A percentile compares a stretch with the other conserved stretches of the same genome.
phyloP scores from a whole-genome alignment of 2,888 invertebrate species.

The Scaptomyza polygonia region DNA sequence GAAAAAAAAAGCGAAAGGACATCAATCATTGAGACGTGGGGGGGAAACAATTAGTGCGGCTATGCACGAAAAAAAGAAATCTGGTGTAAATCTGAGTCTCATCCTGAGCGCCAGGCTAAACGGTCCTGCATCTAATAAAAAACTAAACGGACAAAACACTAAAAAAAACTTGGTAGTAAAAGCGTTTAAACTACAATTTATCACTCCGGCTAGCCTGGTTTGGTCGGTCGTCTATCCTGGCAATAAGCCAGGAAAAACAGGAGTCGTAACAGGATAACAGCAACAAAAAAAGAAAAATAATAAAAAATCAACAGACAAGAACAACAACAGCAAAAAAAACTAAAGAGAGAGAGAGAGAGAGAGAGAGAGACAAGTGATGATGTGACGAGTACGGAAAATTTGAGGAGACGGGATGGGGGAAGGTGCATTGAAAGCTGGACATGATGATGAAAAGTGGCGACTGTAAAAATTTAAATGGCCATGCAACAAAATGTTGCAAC shows the following conservation, averaged over 20 bases:
- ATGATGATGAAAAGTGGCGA: constrained; percentile 8
- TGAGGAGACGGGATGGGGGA: neutral
- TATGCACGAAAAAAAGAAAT: constrained; percentile 38
- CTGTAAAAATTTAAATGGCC: constrained; percentile 73
- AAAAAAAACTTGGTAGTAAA: constrained; percentile 62
- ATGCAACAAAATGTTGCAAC: constrained; percentile 55
- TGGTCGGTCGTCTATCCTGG: constrained; percentile 5
- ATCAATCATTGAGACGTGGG: constrained; percentile 55
- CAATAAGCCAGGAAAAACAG: constrained; percentile 21
- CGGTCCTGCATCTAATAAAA: constrained; percentile 69
- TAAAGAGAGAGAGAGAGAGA: constrained; percentile 2
- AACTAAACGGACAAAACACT: constrained; percentile 74
- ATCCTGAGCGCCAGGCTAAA: constrained; percentile 59
- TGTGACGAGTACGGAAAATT: constrained; percentile 41
- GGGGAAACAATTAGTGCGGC: constrained; percentile 71
- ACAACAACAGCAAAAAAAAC: constrained; percentile 6
- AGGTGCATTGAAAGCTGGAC: constrained; percentile 2
- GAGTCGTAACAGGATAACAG: constrained; percentile 30
- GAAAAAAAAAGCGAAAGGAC: constrained; percentile 4
- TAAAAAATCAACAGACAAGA: constrained; percentile 38
- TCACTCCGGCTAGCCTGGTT: constrained; percentile 51
- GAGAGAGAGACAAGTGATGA: constrained; percentile 43
- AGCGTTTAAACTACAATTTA: constrained; percentile 82
- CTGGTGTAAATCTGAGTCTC: constrained; percentile 63
- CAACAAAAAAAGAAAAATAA: constrained; percentile 7